Percentiles rank a stretch among this genome's conserved stretches.
Conservation (phyloP, 2,797 vertebrate species). For the Enteromius afrohamiltoni region DNA sequence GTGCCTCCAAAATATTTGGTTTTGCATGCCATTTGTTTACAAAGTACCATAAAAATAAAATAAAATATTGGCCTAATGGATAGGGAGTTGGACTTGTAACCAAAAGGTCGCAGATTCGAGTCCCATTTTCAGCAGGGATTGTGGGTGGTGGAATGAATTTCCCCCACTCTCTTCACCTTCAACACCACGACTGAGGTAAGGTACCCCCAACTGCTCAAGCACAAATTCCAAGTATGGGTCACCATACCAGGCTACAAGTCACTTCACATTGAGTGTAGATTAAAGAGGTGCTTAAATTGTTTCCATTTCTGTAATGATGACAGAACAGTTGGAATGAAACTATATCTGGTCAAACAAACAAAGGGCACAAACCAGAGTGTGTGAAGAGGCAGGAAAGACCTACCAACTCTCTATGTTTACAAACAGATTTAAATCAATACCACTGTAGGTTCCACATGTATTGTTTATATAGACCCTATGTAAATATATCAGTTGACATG, state of each 20-base stretch:
- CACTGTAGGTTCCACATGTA: not conserved
- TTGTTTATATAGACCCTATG: slow-evolving; percentile 2
- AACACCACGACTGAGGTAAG: too few species aligned
- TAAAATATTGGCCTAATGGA: too few species aligned
- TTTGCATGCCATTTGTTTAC: not conserved
- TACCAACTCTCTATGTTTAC: slow-evolving; percentile 10
- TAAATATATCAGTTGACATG: slow-evolving; percentile 20
- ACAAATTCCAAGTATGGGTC: too few species aligned
- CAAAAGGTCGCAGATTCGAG: too few species aligned
- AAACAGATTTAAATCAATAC: slow-evolving; percentile 5
- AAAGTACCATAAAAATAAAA: not conserved
- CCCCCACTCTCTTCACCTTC: too few species aligned
- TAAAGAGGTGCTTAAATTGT: slow-evolving; percentile 21
- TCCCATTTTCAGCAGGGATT: too few species aligned
- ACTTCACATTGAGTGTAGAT: not conserved
- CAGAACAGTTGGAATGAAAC: slow-evolving; percentile 32
- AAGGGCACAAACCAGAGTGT: not conserved
- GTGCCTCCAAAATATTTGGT: not conserved
- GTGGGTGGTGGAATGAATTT: too few species aligned
- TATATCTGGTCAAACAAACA: slow-evolving; percentile 31
- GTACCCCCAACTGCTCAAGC: too few species aligned
- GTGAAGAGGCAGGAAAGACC: not conserved
- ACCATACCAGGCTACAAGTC: too few species aligned
- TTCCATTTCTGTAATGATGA: slow-evolving; percentile 32
- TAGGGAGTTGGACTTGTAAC: too few species aligned